Percentiles rank a stretch among this genome's conserved stretches.
phyloP scores from a whole-genome alignment of 2,797 vertebrate species.

The Esox masquinongy region DNA sequence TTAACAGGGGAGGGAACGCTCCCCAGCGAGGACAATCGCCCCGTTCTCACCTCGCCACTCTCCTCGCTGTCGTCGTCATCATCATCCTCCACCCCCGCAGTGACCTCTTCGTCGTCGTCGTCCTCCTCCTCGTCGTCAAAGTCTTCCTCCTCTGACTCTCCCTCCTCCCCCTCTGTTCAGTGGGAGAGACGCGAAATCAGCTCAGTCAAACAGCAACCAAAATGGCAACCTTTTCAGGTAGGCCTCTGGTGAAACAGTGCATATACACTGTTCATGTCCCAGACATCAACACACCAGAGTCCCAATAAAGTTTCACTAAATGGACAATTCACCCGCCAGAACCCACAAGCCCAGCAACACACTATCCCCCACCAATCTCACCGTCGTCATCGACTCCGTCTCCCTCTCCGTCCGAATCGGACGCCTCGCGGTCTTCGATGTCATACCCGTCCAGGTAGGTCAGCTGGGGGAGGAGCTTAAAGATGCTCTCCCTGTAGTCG shows the following conservation, averaged over 20 bases:
- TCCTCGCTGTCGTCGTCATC: slow-evolving; percentile 78
- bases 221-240: too few species aligned
- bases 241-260: too few species aligned
- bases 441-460: slow-evolving; percentile 91
- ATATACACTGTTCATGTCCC: too few species aligned
- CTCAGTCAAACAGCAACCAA: not conserved
- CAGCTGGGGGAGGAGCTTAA: slow-evolving; percentile 88
- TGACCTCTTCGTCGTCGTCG: slow-evolving; percentile 79
- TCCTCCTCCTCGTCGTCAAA: slow-evolving; percentile 82
- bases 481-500: slow-evolving; percentile 89
- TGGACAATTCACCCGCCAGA: too few species aligned
- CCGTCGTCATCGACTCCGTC: slow-evolving; percentile 79
- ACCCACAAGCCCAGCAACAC: slow-evolving; percentile 28
- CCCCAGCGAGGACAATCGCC: too few species aligned
- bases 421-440: slow-evolving; percentile 83
- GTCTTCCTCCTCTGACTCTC: slow-evolving; percentile 75
- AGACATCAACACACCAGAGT: too few species aligned
- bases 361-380: not conserved
- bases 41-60: slow-evolving; percentile 76
- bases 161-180: slow-evolving; percentile 54
- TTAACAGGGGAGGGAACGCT: too few species aligned
- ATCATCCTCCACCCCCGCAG: slow-evolving; percentile 73
- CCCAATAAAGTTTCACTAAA: too few species aligned
- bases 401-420: slow-evolving; percentile 86
- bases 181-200: not conserved